Evolutionary conservation across 2,888 invertebrate genomes (phyloP), one percentile per base, ranked within the genome.

Genomic region (Phragmatobia fuliginosa): DNA sequence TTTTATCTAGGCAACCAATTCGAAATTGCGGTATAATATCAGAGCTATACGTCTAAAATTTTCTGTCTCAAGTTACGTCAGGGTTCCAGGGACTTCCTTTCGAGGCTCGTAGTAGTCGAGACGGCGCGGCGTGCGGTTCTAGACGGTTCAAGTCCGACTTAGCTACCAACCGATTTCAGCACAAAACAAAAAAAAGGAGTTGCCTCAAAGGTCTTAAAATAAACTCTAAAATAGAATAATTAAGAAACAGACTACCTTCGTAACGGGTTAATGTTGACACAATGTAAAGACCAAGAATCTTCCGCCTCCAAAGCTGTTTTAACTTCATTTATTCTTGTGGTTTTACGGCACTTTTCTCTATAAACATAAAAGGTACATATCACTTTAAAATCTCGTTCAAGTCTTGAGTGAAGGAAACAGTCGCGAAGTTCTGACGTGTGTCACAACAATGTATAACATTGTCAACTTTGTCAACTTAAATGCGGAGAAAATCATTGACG

Each of bases 361-460:
- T 16, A 56, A 56, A 33, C 36, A 61, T 33, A 14, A 61, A 61
- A 61, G 33, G 32, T 60, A 61, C 60, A 61, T 61, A 33, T n/a
- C 36, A 61, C 60, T 61, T n/a, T 61, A 33, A 36, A 61, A n/a
- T 49, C 63, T 32, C 49, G 25, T 32, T 49, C 49, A 32, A n/a
- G 45, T 45, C 33, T 64, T 64, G 49, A 11, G 49, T 64, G 49
- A 52, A 33, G 49, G 63, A 52, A 25, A 45, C 32, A 32, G 32
- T 45, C 32, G 18, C 14, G 21, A 49, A 63, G 49, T 63, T 32
- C 31, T 59, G 59, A 59, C 45, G 60, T 45, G 25, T 59, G 56
- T 45, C 59, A 60, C 59, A 18, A 66, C 59, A 66, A 58, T 41
- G 41, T 41, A 59, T 25, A 52, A 64, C 63, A 32, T 33, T 64